Evolutionary conservation across 2,888 invertebrate species (phyloP).

Genomic region (Agrilus cyanescens): DNA sequence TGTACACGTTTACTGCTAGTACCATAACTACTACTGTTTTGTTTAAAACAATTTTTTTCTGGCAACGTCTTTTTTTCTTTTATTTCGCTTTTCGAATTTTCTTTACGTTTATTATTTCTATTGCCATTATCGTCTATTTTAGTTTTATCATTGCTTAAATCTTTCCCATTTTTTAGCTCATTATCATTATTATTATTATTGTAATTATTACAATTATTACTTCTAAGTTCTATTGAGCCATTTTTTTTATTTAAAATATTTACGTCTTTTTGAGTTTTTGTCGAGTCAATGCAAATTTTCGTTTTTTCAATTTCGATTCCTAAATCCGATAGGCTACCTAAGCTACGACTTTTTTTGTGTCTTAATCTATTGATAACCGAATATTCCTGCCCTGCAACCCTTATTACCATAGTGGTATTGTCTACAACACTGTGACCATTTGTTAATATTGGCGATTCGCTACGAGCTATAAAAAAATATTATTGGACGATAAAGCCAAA

Average conservation of each 20-base stretch:
- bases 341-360: constrained; percentile 31
- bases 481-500: not conserved
- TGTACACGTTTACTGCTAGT: not conserved
- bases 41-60: constrained; percentile 3
- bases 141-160: constrained; percentile 15
- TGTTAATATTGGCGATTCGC: constrained; percentile 20
- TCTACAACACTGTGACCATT: constrained; percentile 26
- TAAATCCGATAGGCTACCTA: constrained; percentile 33
- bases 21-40: constrained; percentile 4
- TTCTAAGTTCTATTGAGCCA: too few species aligned
- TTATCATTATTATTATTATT: constrained; percentile 12
- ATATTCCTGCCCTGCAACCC: constrained; percentile 36
- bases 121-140: constrained; percentile 23
- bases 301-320: constrained; percentile 26
- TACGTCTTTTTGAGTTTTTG: not conserved
- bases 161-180: constrained; percentile 12
- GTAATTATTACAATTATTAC: not conserved
- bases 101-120: constrained; percentile 10
- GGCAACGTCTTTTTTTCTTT: constrained; percentile 10
- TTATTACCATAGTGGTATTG: constrained; percentile 35
- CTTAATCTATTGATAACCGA: constrained; percentile 32
- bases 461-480: constrained; percentile 1
- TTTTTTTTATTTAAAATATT: too few species aligned
- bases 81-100: constrained; percentile 1
- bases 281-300: constrained; percentile 7